A percentile compares a stretch with the other conserved stretches of the same genome.
Evolutionary conservation across 2,797 vertebrate species (phyloP).

Genomic region (Acanthornis magna): DNA sequence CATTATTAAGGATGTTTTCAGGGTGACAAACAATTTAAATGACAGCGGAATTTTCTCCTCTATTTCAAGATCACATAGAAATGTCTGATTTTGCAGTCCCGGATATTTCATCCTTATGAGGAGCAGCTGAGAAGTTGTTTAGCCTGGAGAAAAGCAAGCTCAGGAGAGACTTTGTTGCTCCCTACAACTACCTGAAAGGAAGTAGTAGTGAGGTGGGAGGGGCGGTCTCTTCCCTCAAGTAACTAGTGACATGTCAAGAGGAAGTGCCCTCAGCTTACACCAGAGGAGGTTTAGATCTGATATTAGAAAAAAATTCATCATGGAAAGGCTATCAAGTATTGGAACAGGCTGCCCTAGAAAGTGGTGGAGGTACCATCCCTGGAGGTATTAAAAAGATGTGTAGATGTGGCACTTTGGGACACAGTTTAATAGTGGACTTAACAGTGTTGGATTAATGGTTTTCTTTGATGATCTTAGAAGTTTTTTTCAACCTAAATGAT

Average conservation of each 20-base stretch:
- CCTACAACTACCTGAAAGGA: neutral
- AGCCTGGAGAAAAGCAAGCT: neutral
- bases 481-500: neutral
- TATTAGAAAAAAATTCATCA: neutral
- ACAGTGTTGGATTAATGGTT: neutral
- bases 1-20: neutral
- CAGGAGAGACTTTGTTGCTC: neutral
- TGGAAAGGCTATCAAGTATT: neutral
- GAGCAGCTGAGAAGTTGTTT: neutral
- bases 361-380: neutral
- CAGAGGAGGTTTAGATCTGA: neutral
- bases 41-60: neutral
- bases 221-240: neutral
- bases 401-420: neutral
- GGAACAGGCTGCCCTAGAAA: neutral
- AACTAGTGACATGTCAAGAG: neutral
- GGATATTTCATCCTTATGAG: neutral
- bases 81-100: neutral
- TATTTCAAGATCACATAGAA: neutral
- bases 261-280: neutral
- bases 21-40: neutral
- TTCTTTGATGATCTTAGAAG: accelerated
- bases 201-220: neutral
- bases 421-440: neutral
- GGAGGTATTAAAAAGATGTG: neutral